Percentiles rank a stretch among this genome's conserved stretches.
Conservation (phyloP, 92 coral and sea anemone species). For the Actinostola sp. region DNA sequence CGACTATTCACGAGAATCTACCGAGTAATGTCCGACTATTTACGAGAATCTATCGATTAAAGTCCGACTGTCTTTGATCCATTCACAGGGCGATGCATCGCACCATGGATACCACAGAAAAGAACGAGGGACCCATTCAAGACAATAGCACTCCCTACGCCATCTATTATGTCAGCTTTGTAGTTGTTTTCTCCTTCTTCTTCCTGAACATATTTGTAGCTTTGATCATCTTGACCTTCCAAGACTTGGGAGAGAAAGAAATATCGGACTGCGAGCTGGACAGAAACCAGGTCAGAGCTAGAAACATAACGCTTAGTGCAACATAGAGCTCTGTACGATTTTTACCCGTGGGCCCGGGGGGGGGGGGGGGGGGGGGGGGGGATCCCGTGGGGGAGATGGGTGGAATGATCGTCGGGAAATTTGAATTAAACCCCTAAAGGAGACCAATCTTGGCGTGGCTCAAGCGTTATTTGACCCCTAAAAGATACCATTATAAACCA, state of each 20-base stretch:
- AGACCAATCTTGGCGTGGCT: no score
- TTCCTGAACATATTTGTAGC: conserved; percentile 98
- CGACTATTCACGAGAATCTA: no score
- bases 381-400: no score
- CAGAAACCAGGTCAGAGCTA: conserved; percentile 81
- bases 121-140: conserved; percentile 72
- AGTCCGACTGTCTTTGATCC: not conserved
- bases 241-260: conserved; percentile 96
- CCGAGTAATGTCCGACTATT: no score
- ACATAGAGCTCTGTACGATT: no score
- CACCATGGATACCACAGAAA: conserved; percentile 85
- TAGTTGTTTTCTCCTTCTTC: conserved; percentile 96
- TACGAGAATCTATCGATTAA: no score
- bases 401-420: no score
- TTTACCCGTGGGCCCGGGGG: no score
- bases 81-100: conserved; percentile 82
- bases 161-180: conserved; percentile 86
- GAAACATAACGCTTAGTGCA: not conserved
- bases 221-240: conserved; percentile 92
- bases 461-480: no score
- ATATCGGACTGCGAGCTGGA: conserved; percentile 90
- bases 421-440: no score
- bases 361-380: no score
- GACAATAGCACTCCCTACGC: conserved; percentile 86
- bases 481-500: no score